These are phyloP conservation scores for Podotricha telesiphe DNA, from an alignment of 2,888 invertebrate species.

Conservation along the genomic window DNA sequence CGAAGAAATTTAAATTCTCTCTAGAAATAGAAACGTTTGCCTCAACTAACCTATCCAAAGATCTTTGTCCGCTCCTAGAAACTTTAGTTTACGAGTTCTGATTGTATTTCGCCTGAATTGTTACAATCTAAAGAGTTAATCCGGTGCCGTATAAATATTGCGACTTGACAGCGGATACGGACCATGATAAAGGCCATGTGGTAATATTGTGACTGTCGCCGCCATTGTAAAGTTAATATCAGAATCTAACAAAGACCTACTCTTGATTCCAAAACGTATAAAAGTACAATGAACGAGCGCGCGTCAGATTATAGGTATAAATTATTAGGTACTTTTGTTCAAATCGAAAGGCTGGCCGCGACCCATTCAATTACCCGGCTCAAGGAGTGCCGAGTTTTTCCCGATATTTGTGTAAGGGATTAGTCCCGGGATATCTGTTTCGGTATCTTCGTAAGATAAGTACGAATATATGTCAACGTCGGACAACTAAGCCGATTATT, in stretches of 20 bases:
- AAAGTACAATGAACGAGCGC: slow-evolving; percentile 59
- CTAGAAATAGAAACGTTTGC: slow-evolving; percentile 43
- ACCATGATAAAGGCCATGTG: slow-evolving; percentile 64
- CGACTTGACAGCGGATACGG: slow-evolving; percentile 64
- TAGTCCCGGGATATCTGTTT: slow-evolving; percentile 80
- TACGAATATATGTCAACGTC: slow-evolving; percentile 84
- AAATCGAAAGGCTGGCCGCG: slow-evolving; percentile 65
- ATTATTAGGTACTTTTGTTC: slow-evolving; percentile 83
- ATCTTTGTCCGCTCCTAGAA: slow-evolving; percentile 38
- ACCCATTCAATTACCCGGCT: slow-evolving; percentile 78
- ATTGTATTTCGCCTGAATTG: slow-evolving; percentile 39
- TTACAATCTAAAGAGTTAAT: slow-evolving; percentile 52
- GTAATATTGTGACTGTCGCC: slow-evolving; percentile 77
- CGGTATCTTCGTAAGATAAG: slow-evolving; percentile 83
- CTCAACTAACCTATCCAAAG: slow-evolving; percentile 21
- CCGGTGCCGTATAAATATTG: slow-evolving; percentile 64
- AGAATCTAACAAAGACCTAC: slow-evolving; percentile 69
- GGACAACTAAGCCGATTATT: slow-evolving; percentile 83
- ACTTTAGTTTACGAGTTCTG: slow-evolving; percentile 48
- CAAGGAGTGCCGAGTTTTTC: slow-evolving; percentile 81
- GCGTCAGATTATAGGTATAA: slow-evolving; percentile 83
- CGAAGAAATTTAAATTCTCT: slow-evolving; percentile 9
- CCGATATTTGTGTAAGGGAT: slow-evolving; percentile 82
- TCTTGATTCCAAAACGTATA: slow-evolving; percentile 70
- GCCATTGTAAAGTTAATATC: slow-evolving; percentile 72